phyloP scores from a whole-genome alignment of 2,888 invertebrate genomes.

The Magallana nippona region DNA sequence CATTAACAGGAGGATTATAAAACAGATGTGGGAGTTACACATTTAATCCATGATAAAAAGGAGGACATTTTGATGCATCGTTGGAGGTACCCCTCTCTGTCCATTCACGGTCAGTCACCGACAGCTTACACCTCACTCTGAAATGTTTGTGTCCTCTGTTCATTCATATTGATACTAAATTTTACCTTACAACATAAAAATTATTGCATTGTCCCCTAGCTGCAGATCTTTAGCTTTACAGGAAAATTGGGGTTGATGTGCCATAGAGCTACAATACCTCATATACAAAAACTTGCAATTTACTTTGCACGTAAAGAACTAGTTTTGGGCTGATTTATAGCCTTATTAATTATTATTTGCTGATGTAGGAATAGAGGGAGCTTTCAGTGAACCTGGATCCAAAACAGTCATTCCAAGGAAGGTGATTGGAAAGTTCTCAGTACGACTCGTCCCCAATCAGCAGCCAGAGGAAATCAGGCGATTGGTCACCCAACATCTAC shows the following conservation, averaged over 20 bases:
- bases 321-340: too few relatives aligned
- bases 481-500: slow-evolving; percentile 88
- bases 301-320: too few relatives aligned
- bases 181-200: too few relatives aligned
- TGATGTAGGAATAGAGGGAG: slow-evolving; percentile 89
- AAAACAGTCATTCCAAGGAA: slow-evolving; percentile 91
- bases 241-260: too few relatives aligned
- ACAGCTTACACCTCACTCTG: background rate
- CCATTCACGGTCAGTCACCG: slow-evolving; percentile 87
- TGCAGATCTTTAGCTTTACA: too few relatives aligned
- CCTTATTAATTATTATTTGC: too few relatives aligned
- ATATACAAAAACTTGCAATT: too few relatives aligned
- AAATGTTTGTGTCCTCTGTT: too few relatives aligned
- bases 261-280: too few relatives aligned
- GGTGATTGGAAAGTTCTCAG: slow-evolving; percentile 97
- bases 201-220: too few relatives aligned
- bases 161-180: too few relatives aligned
- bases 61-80: slow-evolving; percentile 94
- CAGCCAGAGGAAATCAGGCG: slow-evolving; percentile 90
- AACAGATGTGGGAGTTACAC: slow-evolving; percentile 85
- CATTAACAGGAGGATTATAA: slow-evolving; percentile 84
- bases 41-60: slow-evolving; percentile 87
- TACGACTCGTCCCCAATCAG: slow-evolving; percentile 96
- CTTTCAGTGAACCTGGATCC: slow-evolving; percentile 94
- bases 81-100: slow-evolving; percentile 96